These are phyloP conservation scores for Henricia sp. DNA, from an alignment of 53 echinoderm and acorn worm genomes.

Conservation along the genomic window DNA sequence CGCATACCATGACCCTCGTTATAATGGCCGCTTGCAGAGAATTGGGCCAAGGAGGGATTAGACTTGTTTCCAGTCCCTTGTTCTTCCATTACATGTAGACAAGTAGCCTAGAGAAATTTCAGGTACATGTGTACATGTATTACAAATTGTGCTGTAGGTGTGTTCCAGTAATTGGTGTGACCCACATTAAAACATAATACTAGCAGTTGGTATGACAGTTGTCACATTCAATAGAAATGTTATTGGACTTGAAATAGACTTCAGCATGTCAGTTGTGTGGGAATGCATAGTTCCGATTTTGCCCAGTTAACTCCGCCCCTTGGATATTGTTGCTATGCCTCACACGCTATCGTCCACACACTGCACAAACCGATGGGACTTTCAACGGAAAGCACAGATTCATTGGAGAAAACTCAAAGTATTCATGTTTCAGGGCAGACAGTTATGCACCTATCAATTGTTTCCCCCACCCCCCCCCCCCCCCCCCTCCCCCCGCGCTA, in stretches of 20 bases:
- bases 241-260: slow-evolving; percentile 25
- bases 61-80: not conserved
- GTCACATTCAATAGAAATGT: slow-evolving; percentile 44
- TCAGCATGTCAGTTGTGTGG: not conserved
- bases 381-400: no score
- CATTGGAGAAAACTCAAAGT: no score
- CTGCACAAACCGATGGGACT: no score
- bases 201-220: slow-evolving; percentile 37
- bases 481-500: no score
- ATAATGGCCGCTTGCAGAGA: slow-evolving; percentile 37
- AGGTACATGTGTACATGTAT: not conserved
- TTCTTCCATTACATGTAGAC: not conserved
- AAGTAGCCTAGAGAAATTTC: not conserved
- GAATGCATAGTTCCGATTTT: no score
- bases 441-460: no score
- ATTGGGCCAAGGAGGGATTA: not conserved
- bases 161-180: slow-evolving; percentile 30
- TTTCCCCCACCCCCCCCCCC: no score
- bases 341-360: no score
- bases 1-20: slow-evolving; percentile 31
- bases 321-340: no score
- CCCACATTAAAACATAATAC: slow-evolving; percentile 19
- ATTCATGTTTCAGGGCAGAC: no score
- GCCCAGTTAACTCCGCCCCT: no score
- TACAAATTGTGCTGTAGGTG: slow-evolving; percentile 12